phyloP scores from a whole-genome alignment of 2,113 vertebrate species.

The Verasper variegatus region DNA sequence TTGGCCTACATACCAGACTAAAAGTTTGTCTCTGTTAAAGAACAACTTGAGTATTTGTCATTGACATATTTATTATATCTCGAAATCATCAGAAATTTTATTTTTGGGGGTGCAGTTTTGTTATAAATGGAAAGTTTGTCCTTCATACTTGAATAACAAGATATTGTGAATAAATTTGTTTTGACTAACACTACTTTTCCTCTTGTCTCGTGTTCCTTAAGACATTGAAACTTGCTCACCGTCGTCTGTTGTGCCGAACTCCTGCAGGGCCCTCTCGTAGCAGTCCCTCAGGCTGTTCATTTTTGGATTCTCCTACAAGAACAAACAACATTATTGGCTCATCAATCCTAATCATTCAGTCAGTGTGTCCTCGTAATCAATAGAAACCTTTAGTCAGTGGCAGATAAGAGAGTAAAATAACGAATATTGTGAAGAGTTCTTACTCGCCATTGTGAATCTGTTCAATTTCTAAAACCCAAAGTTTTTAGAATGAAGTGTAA shows the following conservation, averaged over 20 bases:
- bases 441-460: background rate
- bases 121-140: background rate
- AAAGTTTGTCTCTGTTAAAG: background rate
- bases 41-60: background rate
- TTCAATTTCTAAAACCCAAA: background rate
- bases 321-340: background rate
- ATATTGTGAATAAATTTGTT: too few relatives aligned
- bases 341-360: background rate
- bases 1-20: background rate
- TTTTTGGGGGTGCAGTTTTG: background rate
- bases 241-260: conserved; percentile 89
- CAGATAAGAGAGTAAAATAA: background rate
- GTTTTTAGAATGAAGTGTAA: background rate
- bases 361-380: background rate
- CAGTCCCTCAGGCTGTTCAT: conserved; percentile 90
- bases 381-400: background rate
- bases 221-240: conserved; percentile 78
- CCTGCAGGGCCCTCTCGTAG: conserved; percentile 93
- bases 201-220: background rate
- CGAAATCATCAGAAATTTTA: too few relatives aligned
- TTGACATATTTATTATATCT: background rate
- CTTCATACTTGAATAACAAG: conserved; percentile 6
- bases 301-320: conserved; percentile 85
- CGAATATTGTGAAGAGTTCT: background rate
- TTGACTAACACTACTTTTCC: background rate